These are phyloP conservation scores for Barypeithes pellucidus DNA, from an alignment of 2,888 invertebrate genomes.

Conservation along the genomic window DNA sequence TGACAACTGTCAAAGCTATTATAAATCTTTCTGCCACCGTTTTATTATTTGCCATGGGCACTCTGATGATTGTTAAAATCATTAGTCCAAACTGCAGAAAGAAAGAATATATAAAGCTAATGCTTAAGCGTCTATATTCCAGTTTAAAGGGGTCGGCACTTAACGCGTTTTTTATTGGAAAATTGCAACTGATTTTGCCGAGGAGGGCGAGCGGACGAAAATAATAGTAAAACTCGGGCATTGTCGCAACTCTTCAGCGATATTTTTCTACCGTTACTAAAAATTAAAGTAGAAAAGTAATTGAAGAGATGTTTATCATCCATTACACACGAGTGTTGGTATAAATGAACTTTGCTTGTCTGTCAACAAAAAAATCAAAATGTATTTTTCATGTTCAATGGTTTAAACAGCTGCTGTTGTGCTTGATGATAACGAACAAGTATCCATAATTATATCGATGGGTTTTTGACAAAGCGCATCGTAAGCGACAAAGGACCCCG, in stretches of 20 bases:
- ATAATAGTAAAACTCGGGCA: constrained; percentile 58
- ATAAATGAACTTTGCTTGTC: constrained; percentile 7
- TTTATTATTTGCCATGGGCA: no score
- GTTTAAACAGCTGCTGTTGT: not conserved
- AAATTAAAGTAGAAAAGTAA: not conserved
- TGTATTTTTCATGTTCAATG: not conserved
- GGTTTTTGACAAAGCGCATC: no score
- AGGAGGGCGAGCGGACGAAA: constrained; percentile 58
- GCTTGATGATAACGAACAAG: not conserved
- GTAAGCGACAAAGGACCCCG: no score
- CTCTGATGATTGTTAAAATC: constrained; percentile 6
- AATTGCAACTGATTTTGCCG: constrained; percentile 56
- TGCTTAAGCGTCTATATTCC: constrained; percentile 50
- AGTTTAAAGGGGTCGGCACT: constrained; percentile 47
- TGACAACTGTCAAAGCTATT: constrained; percentile 39
- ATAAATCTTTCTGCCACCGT: constrained; percentile 16
- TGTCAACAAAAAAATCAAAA: not conserved
- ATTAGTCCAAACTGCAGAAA: constrained; percentile 49
- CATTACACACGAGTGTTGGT: no score
- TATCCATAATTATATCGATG: no score
- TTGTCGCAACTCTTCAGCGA: not conserved
- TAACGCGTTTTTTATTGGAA: constrained; percentile 58
- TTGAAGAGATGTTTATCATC: not conserved
- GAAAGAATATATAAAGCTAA: constrained; percentile 40
- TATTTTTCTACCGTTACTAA: not conserved